phyloP scores from a whole-genome alignment of 2,797 vertebrate species.

The Enteromius treurensis region DNA sequence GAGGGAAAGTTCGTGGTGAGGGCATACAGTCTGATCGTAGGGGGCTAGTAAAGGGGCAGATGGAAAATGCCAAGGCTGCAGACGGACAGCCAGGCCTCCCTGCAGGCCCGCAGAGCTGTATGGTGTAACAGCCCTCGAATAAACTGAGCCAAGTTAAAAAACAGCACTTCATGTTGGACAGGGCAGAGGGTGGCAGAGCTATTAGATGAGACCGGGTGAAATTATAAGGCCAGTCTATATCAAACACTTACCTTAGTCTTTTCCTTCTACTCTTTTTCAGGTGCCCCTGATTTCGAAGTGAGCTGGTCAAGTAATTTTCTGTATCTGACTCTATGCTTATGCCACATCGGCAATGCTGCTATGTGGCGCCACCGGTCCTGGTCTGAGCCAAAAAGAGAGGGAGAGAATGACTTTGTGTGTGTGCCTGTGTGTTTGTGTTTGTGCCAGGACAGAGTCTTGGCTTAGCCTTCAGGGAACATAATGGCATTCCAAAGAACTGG shows the following conservation, averaged over 20 bases:
- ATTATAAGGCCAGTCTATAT: not conserved
- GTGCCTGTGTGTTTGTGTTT: conserved; percentile 49
- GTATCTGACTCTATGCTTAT: conserved; percentile 24
- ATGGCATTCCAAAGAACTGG: conserved; percentile 54
- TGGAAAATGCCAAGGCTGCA: conserved; percentile 38
- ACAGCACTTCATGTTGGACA: conserved; percentile 1
- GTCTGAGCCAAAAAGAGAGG: conserved; percentile 19
- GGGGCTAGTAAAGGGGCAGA: conserved; percentile 37
- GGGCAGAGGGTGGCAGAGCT: not conserved
- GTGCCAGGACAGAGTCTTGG: conserved; percentile 46
- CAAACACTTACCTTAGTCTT: not conserved
- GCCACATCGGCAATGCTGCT: conserved; percentile 24
- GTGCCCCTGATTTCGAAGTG: not conserved
- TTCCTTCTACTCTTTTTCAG: not conserved
- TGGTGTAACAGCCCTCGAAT: conserved; percentile 21
- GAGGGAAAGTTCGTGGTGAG: conserved; percentile 10
- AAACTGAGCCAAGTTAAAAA: conserved; percentile 25
- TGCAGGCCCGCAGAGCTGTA: conserved; percentile 24
- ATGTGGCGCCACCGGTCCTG: conserved; percentile 45
- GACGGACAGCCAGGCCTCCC: conserved; percentile 30
- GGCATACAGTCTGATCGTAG: conserved; percentile 12
- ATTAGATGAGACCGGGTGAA: not conserved
- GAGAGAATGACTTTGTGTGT: conserved; percentile 33
- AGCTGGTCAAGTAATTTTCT: not conserved
- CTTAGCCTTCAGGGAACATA: conserved; percentile 50